Percentiles rank a stretch among this genome's conserved stretches.
Evolutionary conservation across 2,888 invertebrate species (phyloP).

Genomic region (Sinhomidia bicolor): DNA sequence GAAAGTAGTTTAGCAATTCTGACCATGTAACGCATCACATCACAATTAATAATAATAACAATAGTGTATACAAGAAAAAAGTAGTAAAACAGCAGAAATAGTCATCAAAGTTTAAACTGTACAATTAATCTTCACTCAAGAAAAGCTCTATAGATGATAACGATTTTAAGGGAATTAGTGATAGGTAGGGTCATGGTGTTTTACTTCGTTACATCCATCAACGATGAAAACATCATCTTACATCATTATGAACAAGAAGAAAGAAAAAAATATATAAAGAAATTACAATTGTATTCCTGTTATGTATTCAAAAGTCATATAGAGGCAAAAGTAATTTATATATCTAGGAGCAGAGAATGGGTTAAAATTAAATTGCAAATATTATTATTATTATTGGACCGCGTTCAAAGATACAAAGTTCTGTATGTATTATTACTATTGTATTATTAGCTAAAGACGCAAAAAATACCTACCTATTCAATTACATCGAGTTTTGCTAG

Average conservation of each 20-base stretch:
- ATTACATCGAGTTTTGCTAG: slow-evolving; percentile 30
- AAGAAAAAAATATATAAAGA: too few relatives aligned
- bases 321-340: slow-evolving; percentile 4
- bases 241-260: background rate
- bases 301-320: slow-evolving; percentile 24
- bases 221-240: too few relatives aligned
- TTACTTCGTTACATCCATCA: background rate
- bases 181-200: background rate
- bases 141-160: too few relatives aligned
- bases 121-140: background rate
- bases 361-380: background rate
- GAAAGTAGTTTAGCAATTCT: background rate
- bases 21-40: background rate
- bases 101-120: background rate
- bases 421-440: slow-evolving; percentile 41
- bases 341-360: background rate
- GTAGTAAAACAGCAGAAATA: too few relatives aligned
- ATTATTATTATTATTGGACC: background rate
- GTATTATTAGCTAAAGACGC: slow-evolving; percentile 49
- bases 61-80: too few relatives aligned
- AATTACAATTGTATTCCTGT: background rate
- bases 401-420: slow-evolving; percentile 17
- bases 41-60: too few relatives aligned
- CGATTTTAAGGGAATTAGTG: background rate
- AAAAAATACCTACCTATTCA: slow-evolving; percentile 1